Evolutionary conservation across 1,140 invertebrate species (phyloP).

Genomic region (Chionoecetes opilio): DNA sequence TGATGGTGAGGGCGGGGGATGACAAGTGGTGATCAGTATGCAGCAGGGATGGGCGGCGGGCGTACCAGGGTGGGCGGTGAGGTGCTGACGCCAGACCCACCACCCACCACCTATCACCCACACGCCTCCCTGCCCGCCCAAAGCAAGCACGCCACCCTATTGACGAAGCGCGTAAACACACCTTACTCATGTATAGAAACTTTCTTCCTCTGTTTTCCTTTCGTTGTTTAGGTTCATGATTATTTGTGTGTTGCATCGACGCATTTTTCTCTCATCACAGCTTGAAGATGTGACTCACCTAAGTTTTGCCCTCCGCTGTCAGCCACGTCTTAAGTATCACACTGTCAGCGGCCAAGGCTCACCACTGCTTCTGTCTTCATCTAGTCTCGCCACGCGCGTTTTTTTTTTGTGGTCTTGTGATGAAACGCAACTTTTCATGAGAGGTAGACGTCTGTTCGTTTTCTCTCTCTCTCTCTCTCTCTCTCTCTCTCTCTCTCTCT

Average conservation of each 20-base stretch:
- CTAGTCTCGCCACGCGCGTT: neutral
- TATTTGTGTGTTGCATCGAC: neutral
- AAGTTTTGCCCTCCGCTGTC: neutral
- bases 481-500: slow-evolving; percentile 51
- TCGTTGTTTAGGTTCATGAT: neutral
- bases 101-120: neutral
- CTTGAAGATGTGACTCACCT: neutral
- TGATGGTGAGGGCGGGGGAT: neutral
- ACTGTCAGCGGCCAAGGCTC: neutral
- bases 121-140: neutral
- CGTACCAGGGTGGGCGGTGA: neutral
- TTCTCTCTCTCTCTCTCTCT: slow-evolving; percentile 27
- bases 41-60: neutral
- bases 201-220: neutral
- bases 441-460: neutral
- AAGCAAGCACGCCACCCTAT: neutral
- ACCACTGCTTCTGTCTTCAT: neutral
- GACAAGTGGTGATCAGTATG: neutral
- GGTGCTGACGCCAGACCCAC: neutral
- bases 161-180: neutral
- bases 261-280: neutral
- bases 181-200: neutral
- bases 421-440: neutral
- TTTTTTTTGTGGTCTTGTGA: neutral
- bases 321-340: neutral